Evolutionary conservation across 2,888 invertebrate species (phyloP), one percentile per base, ranked within the genome.

Genomic region (Ariolimax columbianus): DNA sequence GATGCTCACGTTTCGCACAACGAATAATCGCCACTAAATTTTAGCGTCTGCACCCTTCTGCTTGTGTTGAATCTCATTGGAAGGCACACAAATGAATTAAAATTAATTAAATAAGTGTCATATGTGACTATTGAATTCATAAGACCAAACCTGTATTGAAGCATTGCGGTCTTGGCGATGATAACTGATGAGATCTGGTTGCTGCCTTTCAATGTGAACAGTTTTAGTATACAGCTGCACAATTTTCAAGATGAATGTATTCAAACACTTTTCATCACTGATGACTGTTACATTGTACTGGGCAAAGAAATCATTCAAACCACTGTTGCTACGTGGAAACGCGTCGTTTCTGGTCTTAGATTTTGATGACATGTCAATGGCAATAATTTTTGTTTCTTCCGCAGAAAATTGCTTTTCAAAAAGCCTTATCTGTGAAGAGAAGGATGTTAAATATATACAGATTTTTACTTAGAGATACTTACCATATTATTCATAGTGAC

Each of bases 261-360:
- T 77, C 33, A 77, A 55, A 59, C 59, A 38, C 9, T 59, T 59
- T 26, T 77, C 77, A 77, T 77, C 77, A 55, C 6, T 59, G 11
- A 59, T 30, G 26, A 4, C 0, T 23, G 77, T 36, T 2, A 38
- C 38, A 59, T 30, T 9, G 17, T 36, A 23, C 14, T 26, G 9
- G 36, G 17, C 11, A 77, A 77, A 77, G 77, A 77, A 77, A 55
- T 36, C 11, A 77, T 59, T 55, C 7, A 77, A 77, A 43, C 43
- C 38, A 38, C 77, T 77, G 4, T 36, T 59, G n/a, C 59, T 75
- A 17, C 47, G 30, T 30, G 75, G n/a, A 11, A 47, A 19, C 1
- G n/a, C 36, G 9, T 59, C 73, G 26, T 59, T 59, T 77, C 59
- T 59, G 23, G 1, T 38, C 17, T 51, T 77, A 33, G 59, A 33